Conservation (phyloP, 2,797 vertebrate species). For the Todus mexicanus region DNA sequence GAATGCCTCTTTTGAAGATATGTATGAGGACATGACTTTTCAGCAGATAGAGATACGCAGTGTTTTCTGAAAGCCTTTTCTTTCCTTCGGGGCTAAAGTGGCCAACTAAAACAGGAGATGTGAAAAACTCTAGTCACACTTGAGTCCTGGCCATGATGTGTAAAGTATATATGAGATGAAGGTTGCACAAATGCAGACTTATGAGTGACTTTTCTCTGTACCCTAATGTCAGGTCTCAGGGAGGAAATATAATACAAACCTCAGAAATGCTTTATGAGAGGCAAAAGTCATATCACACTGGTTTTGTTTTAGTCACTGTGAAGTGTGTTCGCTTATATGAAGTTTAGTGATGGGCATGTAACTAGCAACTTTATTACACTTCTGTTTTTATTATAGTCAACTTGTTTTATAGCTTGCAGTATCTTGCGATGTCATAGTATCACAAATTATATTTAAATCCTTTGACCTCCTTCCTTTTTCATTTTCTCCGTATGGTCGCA, state of each 20-base stretch:
- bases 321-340: background rate
- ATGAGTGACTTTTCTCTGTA: background rate
- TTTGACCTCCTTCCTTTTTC: background rate
- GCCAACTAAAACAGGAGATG: background rate
- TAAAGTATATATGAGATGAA: background rate
- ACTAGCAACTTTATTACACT: background rate
- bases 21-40: background rate
- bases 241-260: background rate
- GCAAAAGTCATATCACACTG: background rate
- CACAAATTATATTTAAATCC: slow-evolving; percentile 12
- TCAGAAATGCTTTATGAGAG: background rate
- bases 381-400: slow-evolving; percentile 1
- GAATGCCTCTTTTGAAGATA: background rate
- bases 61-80: background rate
- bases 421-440: background rate
- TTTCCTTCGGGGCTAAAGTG: background rate
- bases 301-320: background rate
- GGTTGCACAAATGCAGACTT: background rate
- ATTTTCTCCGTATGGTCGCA: background rate
- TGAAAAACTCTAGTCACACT: background rate
- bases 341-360: background rate
- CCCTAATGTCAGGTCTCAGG: background rate
- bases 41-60: background rate
- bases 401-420: background rate
- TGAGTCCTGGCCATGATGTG: background rate